Conservation (phyloP, 2,888 invertebrate species). For the Drosophila tripunctata region DNA sequence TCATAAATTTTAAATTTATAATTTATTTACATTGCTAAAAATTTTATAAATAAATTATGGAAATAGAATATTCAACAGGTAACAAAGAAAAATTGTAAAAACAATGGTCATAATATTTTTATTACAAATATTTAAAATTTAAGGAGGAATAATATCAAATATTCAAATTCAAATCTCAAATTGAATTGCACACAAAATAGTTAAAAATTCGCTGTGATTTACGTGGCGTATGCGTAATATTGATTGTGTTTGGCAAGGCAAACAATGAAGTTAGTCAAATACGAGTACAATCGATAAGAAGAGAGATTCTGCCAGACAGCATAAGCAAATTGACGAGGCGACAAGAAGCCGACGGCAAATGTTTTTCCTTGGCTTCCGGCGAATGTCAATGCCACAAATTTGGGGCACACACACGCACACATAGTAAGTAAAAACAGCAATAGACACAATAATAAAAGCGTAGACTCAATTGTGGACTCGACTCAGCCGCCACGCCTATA, state of each 20-base stretch:
- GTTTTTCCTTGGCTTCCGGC: slow-evolving; percentile 78
- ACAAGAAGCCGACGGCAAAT: slow-evolving; percentile 70
- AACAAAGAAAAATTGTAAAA: neutral
- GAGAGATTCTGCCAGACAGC: slow-evolving; percentile 57
- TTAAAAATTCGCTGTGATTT: neutral
- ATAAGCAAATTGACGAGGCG: slow-evolving; percentile 38
- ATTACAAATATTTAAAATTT: neutral
- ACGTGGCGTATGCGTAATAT: slow-evolving; percentile 48
- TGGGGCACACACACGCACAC: slow-evolving; percentile 51
- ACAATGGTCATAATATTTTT: neutral
- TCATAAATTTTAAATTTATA: neutral
- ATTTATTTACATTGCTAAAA: neutral
- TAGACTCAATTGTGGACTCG: slow-evolving; percentile 24
- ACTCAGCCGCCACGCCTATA: neutral
- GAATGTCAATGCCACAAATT: slow-evolving; percentile 76
- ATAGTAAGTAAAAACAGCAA: slow-evolving; percentile 21
- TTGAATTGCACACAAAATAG: slow-evolving; percentile 18
- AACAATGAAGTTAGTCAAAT: slow-evolving; percentile 32
- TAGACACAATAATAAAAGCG: slow-evolving; percentile 47
- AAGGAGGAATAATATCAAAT: no score
- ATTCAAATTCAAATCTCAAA: slow-evolving; percentile 19
- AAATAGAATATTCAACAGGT: neutral
- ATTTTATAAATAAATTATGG: neutral
- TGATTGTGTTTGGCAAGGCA: slow-evolving; percentile 46
- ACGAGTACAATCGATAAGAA: slow-evolving; percentile 47